Conservation (phyloP, 2,113 vertebrate species). For the Lepus europaeus region DNA sequence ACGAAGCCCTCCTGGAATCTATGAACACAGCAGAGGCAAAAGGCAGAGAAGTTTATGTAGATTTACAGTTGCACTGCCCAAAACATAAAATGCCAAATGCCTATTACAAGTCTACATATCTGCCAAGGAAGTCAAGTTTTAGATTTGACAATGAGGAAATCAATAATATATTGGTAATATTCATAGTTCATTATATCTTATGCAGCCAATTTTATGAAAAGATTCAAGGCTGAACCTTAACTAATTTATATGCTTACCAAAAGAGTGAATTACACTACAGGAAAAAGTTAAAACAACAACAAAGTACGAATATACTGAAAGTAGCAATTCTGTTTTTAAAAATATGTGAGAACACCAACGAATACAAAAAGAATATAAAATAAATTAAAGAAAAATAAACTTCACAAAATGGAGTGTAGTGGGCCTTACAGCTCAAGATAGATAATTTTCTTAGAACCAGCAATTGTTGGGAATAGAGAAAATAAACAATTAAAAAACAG, state of each 20-base stretch:
- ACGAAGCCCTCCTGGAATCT: slow-evolving; percentile 78
- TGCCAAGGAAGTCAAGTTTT: slow-evolving; percentile 67
- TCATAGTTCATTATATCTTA: slow-evolving; percentile 55
- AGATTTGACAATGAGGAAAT: slow-evolving; percentile 58
- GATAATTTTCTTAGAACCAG: slow-evolving; percentile 35
- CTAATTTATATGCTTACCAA: slow-evolving; percentile 58
- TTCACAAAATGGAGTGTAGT: slow-evolving; percentile 46
- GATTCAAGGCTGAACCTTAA: slow-evolving; percentile 38
- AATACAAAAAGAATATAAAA: slow-evolving; percentile 34
- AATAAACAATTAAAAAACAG: background rate
- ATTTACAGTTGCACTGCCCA: slow-evolving; percentile 79
- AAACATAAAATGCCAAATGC: slow-evolving; percentile 80
- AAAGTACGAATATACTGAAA: slow-evolving; percentile 38
- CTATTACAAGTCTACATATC: slow-evolving; percentile 73
- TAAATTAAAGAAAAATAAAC: slow-evolving; percentile 53
- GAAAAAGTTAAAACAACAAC: slow-evolving; percentile 54
- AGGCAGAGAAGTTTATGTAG: slow-evolving; percentile 78
- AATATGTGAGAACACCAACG: background rate
- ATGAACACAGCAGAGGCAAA: slow-evolving; percentile 82
- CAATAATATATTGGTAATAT: slow-evolving; percentile 51
- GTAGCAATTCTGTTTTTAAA: slow-evolving; percentile 22
- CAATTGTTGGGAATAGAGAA: slow-evolving; percentile 33
- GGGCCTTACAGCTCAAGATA: background rate
- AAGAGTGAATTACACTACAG: slow-evolving; percentile 8
- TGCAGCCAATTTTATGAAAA: slow-evolving; percentile 17